Base-by-base conservation (phyloP, 2,888 invertebrate genomes). In the Tribolium freemani region DNA sequence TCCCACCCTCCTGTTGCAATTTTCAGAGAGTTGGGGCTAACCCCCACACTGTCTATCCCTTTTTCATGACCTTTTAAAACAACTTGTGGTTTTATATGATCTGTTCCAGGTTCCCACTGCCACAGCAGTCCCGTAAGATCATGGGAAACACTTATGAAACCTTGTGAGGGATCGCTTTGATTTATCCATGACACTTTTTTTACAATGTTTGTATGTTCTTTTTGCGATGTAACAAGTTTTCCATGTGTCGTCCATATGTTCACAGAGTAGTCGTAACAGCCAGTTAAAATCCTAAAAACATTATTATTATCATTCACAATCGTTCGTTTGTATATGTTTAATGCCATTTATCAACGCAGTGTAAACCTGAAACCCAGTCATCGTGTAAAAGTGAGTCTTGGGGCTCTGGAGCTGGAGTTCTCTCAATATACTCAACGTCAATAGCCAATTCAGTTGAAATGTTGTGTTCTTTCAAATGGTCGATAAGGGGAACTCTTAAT, bases 1-100 rank as follows among this genome's bases (percentile, higher is more conserved):
- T 98, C 98, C 96, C 96, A 98, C 53, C 96, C 93, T 26, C 97
- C 98, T 4, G 96, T 96, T 4, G 94, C 96, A 80, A 94, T 87
- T 70, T 87, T 87, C 13, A 87, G 87, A 1, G 88, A 87, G 83
- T 93, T 91, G 0, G 91, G 90, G 77, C 93, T 93, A 0, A 96
- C 92, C 16, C 92, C 91, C 0, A 98, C 90, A 84, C 95, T 93
- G 84, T 99, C 98, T 0, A 99, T 91, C 68, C 96, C 96, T 79
- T 96, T 91, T 76, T 96, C 96, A 84, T 99, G 99, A 0, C 98
- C 97, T 75, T 94, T 91, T 80, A 97, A 95, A 2, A 94, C 90
- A 72, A 93, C 92, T 26, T 94, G 88, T 83, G 95, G 94, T 77
- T 93, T 92, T 5, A 95, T 93, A 0, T 93, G 91, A 85, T 95